Conservation (phyloP, 2,113 vertebrate species). For the Hydrolagus affinis region DNA sequence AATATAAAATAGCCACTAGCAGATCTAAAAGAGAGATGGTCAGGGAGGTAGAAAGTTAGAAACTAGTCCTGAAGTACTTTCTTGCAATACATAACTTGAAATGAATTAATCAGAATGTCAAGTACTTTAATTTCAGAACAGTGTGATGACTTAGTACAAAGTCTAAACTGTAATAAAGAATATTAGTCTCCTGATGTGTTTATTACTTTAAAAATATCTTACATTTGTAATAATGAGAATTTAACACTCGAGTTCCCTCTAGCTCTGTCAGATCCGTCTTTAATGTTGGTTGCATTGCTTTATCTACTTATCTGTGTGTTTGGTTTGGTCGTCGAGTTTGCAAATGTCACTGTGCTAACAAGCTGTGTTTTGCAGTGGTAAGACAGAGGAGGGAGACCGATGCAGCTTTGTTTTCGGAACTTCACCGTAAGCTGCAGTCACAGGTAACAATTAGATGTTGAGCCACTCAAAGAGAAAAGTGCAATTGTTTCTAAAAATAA, state of each 20-base stretch:
- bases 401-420: constrained; percentile 84
- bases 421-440: constrained; percentile 87
- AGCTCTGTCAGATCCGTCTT: neutral
- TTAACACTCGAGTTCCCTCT: neutral
- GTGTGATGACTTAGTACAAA: too few relatives aligned
- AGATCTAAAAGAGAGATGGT: too few relatives aligned
- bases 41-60: too few relatives aligned
- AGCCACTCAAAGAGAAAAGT: neutral
- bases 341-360: neutral
- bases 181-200: too few relatives aligned
- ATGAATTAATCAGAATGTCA: too few relatives aligned
- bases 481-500: neutral
- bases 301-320: neutral
- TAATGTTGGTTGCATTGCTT: neutral
- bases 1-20: too few relatives aligned
- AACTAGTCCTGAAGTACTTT: too few relatives aligned
- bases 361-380: constrained; percentile 59
- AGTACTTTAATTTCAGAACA: too few relatives aligned
- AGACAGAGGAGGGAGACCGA: constrained; percentile 84
- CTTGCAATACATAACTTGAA: too few relatives aligned
- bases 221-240: neutral
- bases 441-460: constrained; percentile 59
- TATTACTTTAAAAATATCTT: too few relatives aligned
- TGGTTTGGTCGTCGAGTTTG: neutral
- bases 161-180: too few relatives aligned